Evolutionary conservation across 2,888 invertebrate species (phyloP).

Genomic region (Nomada ferruginata): DNA sequence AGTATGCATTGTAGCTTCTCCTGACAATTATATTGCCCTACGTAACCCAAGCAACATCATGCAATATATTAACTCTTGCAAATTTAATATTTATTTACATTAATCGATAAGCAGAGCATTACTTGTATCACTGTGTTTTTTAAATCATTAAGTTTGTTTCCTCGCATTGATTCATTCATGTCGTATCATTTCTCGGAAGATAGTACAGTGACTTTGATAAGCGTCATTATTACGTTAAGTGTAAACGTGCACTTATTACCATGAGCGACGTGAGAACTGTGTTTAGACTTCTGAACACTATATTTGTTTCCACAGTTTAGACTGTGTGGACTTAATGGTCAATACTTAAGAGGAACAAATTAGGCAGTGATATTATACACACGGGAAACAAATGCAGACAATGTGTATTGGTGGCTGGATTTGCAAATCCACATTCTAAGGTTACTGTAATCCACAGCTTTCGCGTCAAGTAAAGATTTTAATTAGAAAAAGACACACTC

Average conservation of each 20-base stretch:
- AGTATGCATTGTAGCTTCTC: slow-evolving; percentile 67
- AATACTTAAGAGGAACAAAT: slow-evolving; percentile 62
- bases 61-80: slow-evolving; percentile 71
- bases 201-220: slow-evolving; percentile 68
- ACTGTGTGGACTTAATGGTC: slow-evolving; percentile 60
- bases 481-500: slow-evolving; percentile 52
- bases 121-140: slow-evolving; percentile 77
- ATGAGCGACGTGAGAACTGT: slow-evolving; percentile 65
- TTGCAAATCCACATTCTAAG: slow-evolving; percentile 76
- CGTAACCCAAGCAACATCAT: slow-evolving; percentile 72
- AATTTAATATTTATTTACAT: slow-evolving; percentile 71
- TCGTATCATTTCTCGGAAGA: slow-evolving; percentile 77
- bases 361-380: slow-evolving; percentile 70
- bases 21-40: slow-evolving; percentile 65
- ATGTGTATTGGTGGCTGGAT: slow-evolving; percentile 88
- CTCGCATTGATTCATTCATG: slow-evolving; percentile 76
- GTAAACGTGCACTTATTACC: slow-evolving; percentile 55
- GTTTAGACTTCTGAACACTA: slow-evolving; percentile 67
- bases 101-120: slow-evolving; percentile 72
- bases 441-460: slow-evolving; percentile 63
- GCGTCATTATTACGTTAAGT: slow-evolving; percentile 63
- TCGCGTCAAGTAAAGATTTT: slow-evolving; percentile 60
- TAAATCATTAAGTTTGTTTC: slow-evolving; percentile 71
- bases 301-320: slow-evolving; percentile 56
- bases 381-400: slow-evolving; percentile 86